These are phyloP conservation scores for Ashinkailepas kermadecensis DNA, from an alignment of 2,888 invertebrate genomes.

Conservation along the genomic window DNA sequence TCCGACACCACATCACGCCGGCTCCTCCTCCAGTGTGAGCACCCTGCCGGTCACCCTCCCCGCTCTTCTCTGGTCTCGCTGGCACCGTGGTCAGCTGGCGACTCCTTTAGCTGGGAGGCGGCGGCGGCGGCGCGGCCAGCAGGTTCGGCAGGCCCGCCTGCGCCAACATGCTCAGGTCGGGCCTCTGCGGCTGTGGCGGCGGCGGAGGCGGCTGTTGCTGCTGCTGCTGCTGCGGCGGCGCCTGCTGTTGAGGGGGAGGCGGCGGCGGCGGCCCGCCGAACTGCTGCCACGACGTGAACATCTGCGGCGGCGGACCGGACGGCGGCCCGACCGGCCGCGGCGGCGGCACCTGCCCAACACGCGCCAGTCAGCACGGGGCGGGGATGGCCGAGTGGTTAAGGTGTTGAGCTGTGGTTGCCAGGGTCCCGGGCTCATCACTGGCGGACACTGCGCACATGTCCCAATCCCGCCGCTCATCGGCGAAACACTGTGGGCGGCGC, in stretches of 20 bases:
- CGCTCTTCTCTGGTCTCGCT: too few relatives aligned
- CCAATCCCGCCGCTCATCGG: too few relatives aligned
- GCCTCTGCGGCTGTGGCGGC: slow-evolving; percentile 28
- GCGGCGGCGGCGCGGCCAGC: slow-evolving; percentile 60
- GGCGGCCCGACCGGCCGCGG: slow-evolving; percentile 1
- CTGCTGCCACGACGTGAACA: slow-evolving; percentile 30
- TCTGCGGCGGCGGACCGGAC: slow-evolving; percentile 29
- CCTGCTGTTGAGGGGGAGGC: slow-evolving; percentile 36
- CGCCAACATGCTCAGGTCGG: slow-evolving; percentile 42
- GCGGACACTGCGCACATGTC: too few relatives aligned
- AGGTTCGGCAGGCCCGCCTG: slow-evolving; percentile 48
- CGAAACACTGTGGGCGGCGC: too few relatives aligned
- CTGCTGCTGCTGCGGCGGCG: slow-evolving; percentile 36
- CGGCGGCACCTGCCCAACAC: background rate
- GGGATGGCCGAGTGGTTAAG: too few relatives aligned
- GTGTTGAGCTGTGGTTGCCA: too few relatives aligned
- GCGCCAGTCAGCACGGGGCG: background rate
- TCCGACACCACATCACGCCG: too few relatives aligned
- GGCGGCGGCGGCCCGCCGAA: slow-evolving; percentile 31
- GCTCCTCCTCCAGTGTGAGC: too few relatives aligned
- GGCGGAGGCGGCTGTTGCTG: slow-evolving; percentile 32
- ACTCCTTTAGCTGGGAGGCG: slow-evolving; percentile 47
- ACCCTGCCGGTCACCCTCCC: too few relatives aligned
- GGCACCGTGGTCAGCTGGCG: too few relatives aligned
- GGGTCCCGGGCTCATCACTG: too few relatives aligned